Evolutionary conservation across 2,888 invertebrate species (phyloP), one percentile per base, ranked within the genome.

Genomic region (Saturnia pavonia): DNA sequence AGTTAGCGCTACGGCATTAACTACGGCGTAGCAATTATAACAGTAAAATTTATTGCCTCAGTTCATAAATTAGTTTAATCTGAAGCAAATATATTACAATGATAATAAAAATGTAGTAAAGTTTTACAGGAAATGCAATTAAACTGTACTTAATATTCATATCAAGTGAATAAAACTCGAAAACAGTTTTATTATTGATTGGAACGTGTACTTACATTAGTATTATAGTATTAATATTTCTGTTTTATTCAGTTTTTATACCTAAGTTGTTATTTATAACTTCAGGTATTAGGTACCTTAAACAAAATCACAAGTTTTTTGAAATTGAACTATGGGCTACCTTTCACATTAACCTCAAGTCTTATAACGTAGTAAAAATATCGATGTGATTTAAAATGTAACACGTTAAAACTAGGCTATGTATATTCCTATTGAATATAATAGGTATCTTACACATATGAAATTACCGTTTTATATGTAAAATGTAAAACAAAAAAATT

Each of bases 41-140:
- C 25, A 63, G 40, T 19, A 65, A 34, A n/a, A 65, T 65, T 40
- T n/a, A 34, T 40, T 34, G 19, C 51, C 19, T 51, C 1, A n/a
- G n/a, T n/a, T n/a, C 57, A 25, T 60, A 60, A 60, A 14, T 25
- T 14, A 40, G 40, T n/a, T 40, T 65, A 65, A 40, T 40, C n/a
- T 40, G 9, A 65, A 19, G 40, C 40, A n/a, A 40, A 34, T 4
- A n/a, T 65, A 40, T 65, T n/a, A 40, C 19, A n/a, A 65, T 65
- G 40, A 65, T 65, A 65, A 65, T 65, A 65, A 65, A 40, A 57
- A 22, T 8, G 57, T 57, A 57, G 16, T 57, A 57, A 57, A 40
- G 1, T 22, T 34, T 16, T 40, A 63, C 34, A n/a, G 34, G 16
- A 34, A 63, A 16, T 63, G 14, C 40, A 63, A 16, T 63, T 34